Conservation (phyloP, 2,113 vertebrate species). For the Okapia johnstoni region DNA sequence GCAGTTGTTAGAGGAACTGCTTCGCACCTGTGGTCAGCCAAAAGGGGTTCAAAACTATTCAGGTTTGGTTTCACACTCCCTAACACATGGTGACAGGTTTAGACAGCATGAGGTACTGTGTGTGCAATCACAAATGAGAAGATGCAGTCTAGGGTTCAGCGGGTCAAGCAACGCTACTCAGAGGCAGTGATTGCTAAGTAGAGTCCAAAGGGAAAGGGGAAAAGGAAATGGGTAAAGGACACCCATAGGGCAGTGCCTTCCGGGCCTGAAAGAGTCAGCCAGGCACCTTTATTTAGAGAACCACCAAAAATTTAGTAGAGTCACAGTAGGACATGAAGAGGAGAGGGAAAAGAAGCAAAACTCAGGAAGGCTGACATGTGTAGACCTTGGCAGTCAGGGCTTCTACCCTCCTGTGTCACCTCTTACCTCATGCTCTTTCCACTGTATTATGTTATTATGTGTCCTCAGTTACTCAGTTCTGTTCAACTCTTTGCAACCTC, state of each 20-base stretch:
- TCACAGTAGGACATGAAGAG: not conserved
- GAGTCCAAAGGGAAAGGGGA: not conserved
- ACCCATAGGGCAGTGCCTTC: not conserved
- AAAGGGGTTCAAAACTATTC: conserved; percentile 5
- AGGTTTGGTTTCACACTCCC: not conserved
- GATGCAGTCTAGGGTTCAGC: not conserved
- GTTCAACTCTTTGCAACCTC: not conserved
- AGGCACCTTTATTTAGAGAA: not conserved
- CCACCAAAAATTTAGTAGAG: not conserved
- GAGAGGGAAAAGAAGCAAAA: not conserved
- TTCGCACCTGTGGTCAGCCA: not conserved
- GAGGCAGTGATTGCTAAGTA: not conserved
- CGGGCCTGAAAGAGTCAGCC: not conserved
- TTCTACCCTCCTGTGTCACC: not conserved
- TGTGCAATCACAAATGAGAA: not conserved
- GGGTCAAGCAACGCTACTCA: not conserved
- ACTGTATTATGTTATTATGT: not conserved
- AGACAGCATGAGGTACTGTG: not conserved
- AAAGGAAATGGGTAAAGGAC: not conserved
- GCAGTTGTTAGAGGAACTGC: not conserved
- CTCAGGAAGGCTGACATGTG: not conserved
- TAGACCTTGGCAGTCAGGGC: not conserved
- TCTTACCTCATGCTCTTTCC: not conserved
- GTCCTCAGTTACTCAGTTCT: not conserved
- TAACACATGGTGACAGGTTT: not conserved